These are phyloP conservation scores for Cordilura impudica DNA, from an alignment of 2,888 invertebrate species.

Conservation along the genomic window DNA sequence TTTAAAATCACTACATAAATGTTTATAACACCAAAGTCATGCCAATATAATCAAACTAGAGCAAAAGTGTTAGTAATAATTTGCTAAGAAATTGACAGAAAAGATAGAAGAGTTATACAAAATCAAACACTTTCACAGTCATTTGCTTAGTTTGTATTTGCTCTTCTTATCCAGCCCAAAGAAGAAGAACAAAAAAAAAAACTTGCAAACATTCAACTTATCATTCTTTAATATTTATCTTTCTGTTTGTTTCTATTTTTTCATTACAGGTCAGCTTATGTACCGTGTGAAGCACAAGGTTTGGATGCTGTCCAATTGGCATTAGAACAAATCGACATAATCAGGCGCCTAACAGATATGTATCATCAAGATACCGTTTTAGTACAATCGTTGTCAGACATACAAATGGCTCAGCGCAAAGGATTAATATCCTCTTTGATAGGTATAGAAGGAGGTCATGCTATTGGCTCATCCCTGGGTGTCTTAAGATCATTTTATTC, in stretches of 20 bases:
- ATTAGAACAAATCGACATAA: constrained; percentile 91
- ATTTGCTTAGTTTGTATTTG: constrained; percentile 2
- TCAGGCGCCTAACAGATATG: constrained; percentile 83
- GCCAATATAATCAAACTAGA: constrained; percentile 56
- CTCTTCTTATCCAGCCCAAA: neutral
- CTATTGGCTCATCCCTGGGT: constrained; percentile 92
- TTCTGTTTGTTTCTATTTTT: neutral
- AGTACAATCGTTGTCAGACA: constrained; percentile 84
- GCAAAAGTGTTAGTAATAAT: constrained; percentile 29
- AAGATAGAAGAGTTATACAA: neutral
- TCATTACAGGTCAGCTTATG: constrained; percentile 84
- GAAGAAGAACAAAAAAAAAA: neutral
- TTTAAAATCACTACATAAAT: constrained; percentile 41
- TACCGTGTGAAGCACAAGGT: constrained; percentile 90
- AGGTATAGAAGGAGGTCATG: constrained; percentile 95
- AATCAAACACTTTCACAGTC: neutral
- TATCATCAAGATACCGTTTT: constrained; percentile 86
- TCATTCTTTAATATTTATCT: neutral
- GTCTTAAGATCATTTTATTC: constrained; percentile 93
- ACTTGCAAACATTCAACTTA: neutral
- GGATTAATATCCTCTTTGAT: constrained; percentile 93
- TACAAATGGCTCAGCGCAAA: constrained; percentile 84
- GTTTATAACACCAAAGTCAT: constrained; percentile 51
- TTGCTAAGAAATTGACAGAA: neutral
- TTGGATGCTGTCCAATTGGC: constrained; percentile 91